phyloP scores from a whole-genome alignment of 2,113 vertebrate genomes.

The Muntiacus muntjak region DNA sequence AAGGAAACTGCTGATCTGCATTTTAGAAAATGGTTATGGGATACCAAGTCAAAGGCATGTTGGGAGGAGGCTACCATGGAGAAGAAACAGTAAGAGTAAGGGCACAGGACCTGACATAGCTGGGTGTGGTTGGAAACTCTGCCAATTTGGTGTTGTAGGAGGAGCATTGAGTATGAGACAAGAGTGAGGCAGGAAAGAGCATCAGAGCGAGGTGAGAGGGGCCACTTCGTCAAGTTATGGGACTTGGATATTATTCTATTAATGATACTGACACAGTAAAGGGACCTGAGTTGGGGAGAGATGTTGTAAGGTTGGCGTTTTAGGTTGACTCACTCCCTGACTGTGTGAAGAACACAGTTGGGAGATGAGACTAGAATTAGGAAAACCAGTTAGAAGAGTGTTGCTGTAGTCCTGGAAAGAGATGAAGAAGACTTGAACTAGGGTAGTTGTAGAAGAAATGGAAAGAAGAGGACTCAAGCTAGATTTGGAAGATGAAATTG shows the following conservation, averaged over 20 bases:
- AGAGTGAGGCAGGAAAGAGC: background rate
- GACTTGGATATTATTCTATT: background rate
- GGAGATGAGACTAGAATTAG: background rate
- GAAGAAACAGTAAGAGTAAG: background rate
- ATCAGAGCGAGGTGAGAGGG: background rate
- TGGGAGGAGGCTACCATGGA: background rate
- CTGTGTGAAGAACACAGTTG: background rate
- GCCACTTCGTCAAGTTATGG: background rate
- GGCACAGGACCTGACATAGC: background rate
- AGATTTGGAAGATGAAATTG: background rate
- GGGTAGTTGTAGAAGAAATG: background rate
- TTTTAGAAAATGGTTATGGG: background rate
- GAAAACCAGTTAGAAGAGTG: background rate
- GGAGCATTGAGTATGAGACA: background rate
- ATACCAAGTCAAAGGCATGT: background rate
- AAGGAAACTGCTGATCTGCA: background rate
- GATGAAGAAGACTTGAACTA: background rate
- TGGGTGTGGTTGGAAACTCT: background rate
- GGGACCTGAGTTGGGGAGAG: background rate
- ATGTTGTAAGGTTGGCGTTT: background rate
- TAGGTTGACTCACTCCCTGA: background rate
- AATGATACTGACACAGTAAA: background rate
- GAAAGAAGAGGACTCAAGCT: background rate
- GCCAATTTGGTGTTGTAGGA: background rate
- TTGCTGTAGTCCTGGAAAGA: background rate